Evolutionary conservation across 1,140 invertebrate species (phyloP), one percentile per base, ranked within the genome.

Genomic region (Tetraneura akinire): DNA sequence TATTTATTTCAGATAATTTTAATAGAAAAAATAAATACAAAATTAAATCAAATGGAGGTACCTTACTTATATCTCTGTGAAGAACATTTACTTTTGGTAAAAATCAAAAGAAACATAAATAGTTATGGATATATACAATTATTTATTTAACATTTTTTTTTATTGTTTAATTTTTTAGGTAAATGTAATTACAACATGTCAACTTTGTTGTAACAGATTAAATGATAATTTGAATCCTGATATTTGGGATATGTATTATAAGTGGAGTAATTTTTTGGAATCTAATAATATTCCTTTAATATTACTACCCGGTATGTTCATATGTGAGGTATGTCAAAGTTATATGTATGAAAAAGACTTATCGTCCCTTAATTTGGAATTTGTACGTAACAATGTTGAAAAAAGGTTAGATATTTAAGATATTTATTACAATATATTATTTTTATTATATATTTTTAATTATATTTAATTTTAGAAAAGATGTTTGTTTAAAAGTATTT

Each of bases 1-100:
- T 23, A 51, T 73, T 73, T 73, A 73, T 73, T 42, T 47, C 62
- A 74, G 71, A 13, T 57, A 11, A n/a, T 57, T 55, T 57, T 74
- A 5, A 37, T 74, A 16, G 1, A 42, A 42, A 42, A 14, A 0
- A 21, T 5, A 3, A 74, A 74, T 21, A 18, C 0, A 37, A 23
- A 21, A 21, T 2, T 26, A 14, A 26, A 21, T 0, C 0, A 6
- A 42, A 8, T 37, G 6, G 37, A 42, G n/a, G 4, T 32, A 11
- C 29, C 14, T 26, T n/a, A 18, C 6, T 26, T 57, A 21, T 57
- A 18, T 42, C 14, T 74, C 21, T 74, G 71, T 37, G 51, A 23
- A 23, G n/a, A 42, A 1, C 51, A 74, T 55, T 5, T 57, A 14
- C 10, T 13, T 16, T 10, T 57, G 11, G 71, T 74, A 57, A 53